These are phyloP conservation scores for Ethmia dodecea DNA, from an alignment of 2,888 invertebrate genomes.

Conservation along the genomic window DNA sequence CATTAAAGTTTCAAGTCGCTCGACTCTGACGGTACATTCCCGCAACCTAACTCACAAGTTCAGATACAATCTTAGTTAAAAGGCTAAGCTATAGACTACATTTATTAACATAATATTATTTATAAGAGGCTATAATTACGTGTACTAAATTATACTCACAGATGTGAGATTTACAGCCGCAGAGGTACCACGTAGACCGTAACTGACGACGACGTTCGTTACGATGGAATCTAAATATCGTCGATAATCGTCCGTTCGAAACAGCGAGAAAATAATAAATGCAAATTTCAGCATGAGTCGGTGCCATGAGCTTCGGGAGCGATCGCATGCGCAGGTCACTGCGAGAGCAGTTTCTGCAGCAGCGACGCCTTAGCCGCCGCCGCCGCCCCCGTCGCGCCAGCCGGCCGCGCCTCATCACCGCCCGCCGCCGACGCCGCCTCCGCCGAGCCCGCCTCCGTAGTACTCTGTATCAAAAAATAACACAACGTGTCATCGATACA, in stretches of 20 bases:
- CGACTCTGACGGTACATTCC: no score
- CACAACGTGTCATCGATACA: neutral
- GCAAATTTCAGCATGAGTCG: slow-evolving; percentile 40
- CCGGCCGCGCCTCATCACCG: slow-evolving; percentile 39
- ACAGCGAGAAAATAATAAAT: slow-evolving; percentile 54
- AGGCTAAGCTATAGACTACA: slow-evolving; percentile 10
- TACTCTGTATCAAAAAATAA: slow-evolving; percentile 46
- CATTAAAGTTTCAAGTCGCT: no score
- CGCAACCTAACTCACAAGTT: neutral
- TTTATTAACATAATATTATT: slow-evolving; percentile 33
- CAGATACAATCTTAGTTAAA: slow-evolving; percentile 21
- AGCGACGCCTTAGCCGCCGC: slow-evolving; percentile 83
- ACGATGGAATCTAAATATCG: slow-evolving; percentile 41
- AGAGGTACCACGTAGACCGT: slow-evolving; percentile 68
- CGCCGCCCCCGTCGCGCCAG: slow-evolving; percentile 26
- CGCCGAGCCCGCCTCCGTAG: slow-evolving; percentile 73
- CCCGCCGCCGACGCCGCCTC: slow-evolving; percentile 44
- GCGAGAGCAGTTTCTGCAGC: slow-evolving; percentile 91
- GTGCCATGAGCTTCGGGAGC: slow-evolving; percentile 17
- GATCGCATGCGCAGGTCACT: slow-evolving; percentile 67
- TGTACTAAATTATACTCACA: slow-evolving; percentile 56
- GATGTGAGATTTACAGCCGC: slow-evolving; percentile 64
- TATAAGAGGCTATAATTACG: slow-evolving; percentile 56
- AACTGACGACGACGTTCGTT: slow-evolving; percentile 42
- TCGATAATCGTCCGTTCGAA: slow-evolving; percentile 37